Evolutionary conservation across 2,888 invertebrate genomes (phyloP).

Genomic region (Acleris sparsana): DNA sequence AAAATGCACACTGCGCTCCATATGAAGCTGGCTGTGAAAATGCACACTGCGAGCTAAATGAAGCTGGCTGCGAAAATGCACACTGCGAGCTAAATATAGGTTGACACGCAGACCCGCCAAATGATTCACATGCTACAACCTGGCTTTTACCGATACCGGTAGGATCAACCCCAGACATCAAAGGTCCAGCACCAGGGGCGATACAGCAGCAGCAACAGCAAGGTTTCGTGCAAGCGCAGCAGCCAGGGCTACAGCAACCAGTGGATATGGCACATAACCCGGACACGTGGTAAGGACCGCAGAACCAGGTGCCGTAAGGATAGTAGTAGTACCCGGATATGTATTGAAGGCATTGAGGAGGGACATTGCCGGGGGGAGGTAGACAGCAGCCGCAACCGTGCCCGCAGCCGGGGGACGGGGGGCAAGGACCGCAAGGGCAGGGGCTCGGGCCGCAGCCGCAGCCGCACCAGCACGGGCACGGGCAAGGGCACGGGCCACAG

Average conservation of each 20-base stretch:
- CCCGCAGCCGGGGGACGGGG: background rate
- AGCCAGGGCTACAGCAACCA: background rate
- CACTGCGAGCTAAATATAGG: no score
- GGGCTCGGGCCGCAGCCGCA: background rate
- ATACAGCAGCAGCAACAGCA: background rate
- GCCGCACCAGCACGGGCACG: slow-evolving; percentile 1
- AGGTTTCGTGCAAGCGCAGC: background rate
- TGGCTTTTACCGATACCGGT: no score
- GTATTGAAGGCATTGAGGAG: slow-evolving; percentile 46
- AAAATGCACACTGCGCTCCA: no score
- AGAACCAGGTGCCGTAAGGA: slow-evolving; percentile 54
- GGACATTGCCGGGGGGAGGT: slow-evolving; percentile 43
- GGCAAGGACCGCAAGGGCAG: background rate
- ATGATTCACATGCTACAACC: no score
- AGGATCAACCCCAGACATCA: no score
- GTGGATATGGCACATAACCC: no score
- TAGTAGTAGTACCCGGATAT: slow-evolving; percentile 52
- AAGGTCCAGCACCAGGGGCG: background rate
- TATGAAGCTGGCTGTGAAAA: no score
- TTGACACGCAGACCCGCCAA: no score
- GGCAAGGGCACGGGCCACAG: slow-evolving; percentile 11
- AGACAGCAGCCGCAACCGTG: slow-evolving; percentile 33
- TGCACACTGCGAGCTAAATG: no score
- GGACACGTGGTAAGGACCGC: slow-evolving; percentile 49
- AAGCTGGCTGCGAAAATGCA: no score